phyloP scores from a whole-genome alignment of 2,113 vertebrate species.

The Odontophorus gujanensis region DNA sequence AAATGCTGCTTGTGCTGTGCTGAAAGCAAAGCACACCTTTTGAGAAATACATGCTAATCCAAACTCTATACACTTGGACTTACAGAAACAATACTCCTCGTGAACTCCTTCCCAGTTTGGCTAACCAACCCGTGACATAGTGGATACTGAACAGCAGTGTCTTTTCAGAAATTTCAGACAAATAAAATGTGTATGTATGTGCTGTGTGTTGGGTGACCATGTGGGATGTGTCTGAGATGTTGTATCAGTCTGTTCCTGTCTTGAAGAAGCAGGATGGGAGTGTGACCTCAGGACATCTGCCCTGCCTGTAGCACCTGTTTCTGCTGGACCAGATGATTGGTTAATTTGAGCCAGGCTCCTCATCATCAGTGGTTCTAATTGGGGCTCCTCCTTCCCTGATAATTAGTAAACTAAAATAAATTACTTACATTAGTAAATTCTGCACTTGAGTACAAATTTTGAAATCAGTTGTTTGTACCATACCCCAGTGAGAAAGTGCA shows the following conservation, averaged over 20 bases:
- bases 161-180: neutral
- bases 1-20: conserved; percentile 32
- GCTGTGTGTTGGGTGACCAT: neutral
- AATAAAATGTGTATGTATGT: fast-evolving
- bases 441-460: neutral
- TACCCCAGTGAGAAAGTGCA: neutral
- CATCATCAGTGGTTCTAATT: neutral
- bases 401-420: neutral
- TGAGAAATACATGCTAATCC: neutral
- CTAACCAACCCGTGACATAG: neutral
- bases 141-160: neutral
- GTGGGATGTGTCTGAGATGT: neutral
- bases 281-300: neutral
- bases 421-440: neutral
- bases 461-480: neutral
- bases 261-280: neutral
- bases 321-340: neutral
- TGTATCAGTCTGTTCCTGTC: neutral
- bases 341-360: neutral
- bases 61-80: neutral
- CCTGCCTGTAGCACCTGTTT: neutral
- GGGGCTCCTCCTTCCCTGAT: neutral
- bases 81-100: neutral
- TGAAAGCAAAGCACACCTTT: neutral
- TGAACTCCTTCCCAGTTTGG: neutral